These are phyloP conservation scores for Agrilus cyanescens DNA, from an alignment of 2,888 invertebrate genomes.

Conservation along the genomic window DNA sequence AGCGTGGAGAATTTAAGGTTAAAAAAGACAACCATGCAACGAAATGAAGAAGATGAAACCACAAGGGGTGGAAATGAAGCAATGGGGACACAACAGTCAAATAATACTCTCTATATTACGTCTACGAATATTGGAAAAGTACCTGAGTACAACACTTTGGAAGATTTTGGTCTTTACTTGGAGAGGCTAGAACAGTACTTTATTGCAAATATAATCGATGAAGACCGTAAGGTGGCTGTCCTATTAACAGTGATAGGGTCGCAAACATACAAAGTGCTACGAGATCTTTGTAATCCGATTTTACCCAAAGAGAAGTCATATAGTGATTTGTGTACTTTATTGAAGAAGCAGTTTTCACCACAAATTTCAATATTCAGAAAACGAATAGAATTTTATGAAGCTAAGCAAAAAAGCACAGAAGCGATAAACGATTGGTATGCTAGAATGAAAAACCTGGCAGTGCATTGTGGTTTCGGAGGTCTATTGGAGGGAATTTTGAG, in stretches of 20 bases:
- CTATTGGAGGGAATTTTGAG: slow-evolving; percentile 1
- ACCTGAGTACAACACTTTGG: too few species aligned
- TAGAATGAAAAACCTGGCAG: slow-evolving; percentile 12
- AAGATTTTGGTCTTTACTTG: too few species aligned
- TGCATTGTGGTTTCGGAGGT: slow-evolving; percentile 14
- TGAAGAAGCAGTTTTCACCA: slow-evolving; percentile 8
- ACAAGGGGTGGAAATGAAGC: too few species aligned
- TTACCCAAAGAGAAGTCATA: slow-evolving; percentile 6
- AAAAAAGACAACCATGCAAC: too few species aligned
- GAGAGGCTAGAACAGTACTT: slow-evolving; percentile 9
- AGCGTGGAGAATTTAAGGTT: too few species aligned
- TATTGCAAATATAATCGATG: slow-evolving; percentile 8
- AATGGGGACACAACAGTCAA: too few species aligned
- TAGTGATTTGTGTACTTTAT: too few species aligned
- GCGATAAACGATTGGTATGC: slow-evolving; percentile 12
- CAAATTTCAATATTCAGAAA: slow-evolving; percentile 11
- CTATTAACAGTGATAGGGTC: slow-evolving; percentile 9
- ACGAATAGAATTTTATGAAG: slow-evolving; percentile 12
- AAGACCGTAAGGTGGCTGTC: slow-evolving; percentile 9
- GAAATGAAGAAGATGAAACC: too few species aligned
- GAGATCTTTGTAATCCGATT: slow-evolving; percentile 11
- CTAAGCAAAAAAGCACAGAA: slow-evolving; percentile 11
- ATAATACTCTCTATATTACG: too few species aligned
- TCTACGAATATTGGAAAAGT: too few species aligned
- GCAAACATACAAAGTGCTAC: slow-evolving; percentile 9